These are phyloP conservation scores for Gymnocypris eckloni DNA, from an alignment of 2,797 vertebrate species.

Conservation along the genomic window DNA sequence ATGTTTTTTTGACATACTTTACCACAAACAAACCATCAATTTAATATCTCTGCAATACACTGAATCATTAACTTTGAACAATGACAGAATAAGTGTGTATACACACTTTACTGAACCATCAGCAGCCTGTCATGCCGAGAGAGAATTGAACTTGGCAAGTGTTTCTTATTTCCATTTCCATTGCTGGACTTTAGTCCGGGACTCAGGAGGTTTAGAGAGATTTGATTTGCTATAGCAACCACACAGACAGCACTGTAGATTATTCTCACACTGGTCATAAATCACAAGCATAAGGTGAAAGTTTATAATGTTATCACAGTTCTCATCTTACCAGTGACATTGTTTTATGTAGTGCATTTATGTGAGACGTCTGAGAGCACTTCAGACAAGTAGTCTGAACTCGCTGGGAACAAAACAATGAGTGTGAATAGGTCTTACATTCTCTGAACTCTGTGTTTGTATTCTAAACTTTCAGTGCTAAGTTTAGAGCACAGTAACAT, in stretches of 20 bases:
- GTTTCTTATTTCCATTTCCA: slow-evolving; percentile 24
- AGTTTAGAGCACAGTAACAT: background rate
- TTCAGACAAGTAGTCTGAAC: background rate
- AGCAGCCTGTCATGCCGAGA: background rate
- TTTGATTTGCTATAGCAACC: slow-evolving; percentile 26
- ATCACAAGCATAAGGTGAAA: slow-evolving; percentile 8
- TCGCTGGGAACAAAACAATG: background rate
- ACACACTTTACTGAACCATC: background rate
- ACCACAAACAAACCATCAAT: background rate
- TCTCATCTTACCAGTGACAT: background rate
- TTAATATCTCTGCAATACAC: background rate
- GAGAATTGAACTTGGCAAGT: slow-evolving; percentile 28
- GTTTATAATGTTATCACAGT: background rate
- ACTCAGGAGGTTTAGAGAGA: slow-evolving; percentile 6
- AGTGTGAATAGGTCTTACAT: background rate
- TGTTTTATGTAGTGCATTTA: background rate
- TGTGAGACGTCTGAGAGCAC: background rate
- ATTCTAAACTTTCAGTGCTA: background rate
- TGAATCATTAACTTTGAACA: background rate
- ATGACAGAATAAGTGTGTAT: background rate
- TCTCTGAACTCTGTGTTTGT: background rate
- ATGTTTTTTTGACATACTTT: background rate
- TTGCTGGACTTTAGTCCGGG: slow-evolving; percentile 23
- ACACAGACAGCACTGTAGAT: slow-evolving; percentile 25
- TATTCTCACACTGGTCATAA: background rate